Evolutionary conservation across 1,140 invertebrate species (phyloP).

Genomic region (Drosophila biarmipes): DNA sequence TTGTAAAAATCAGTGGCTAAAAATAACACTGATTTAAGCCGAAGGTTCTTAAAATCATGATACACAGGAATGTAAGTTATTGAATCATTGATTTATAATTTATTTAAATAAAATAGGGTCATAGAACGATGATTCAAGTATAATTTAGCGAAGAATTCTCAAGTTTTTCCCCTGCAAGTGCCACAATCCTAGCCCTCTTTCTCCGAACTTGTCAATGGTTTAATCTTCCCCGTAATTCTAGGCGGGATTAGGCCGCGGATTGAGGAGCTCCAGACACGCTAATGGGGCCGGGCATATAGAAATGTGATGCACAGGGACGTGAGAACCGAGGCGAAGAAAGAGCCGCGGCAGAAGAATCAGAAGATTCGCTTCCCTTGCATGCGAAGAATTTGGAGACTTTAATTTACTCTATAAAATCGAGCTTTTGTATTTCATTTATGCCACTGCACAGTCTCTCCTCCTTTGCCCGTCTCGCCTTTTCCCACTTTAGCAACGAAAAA

Average conservation of each 20-base stretch:
- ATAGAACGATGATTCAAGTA: neutral
- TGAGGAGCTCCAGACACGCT: constrained; percentile 39
- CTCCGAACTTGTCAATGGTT: constrained; percentile 8
- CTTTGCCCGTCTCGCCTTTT: constrained; percentile 8
- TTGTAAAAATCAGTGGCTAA: neutral
- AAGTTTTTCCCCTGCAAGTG: constrained; percentile 1
- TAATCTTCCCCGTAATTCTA: constrained; percentile 19
- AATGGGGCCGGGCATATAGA: constrained; percentile 37
- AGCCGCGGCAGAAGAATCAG: neutral
- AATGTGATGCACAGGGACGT: constrained; percentile 57
- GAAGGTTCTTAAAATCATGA: neutral
- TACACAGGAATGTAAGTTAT: too few species aligned
- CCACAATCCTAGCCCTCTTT: neutral
- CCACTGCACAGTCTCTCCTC: constrained; percentile 15
- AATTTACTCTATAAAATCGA: constrained; percentile 51
- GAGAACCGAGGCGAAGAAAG: constrained; percentile 49
- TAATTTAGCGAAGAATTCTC: neutral
- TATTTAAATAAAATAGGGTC: neutral
- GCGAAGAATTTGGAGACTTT: constrained; percentile 41
- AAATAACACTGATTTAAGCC: neutral
- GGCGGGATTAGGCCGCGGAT: constrained; percentile 3
- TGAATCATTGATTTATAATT: too few species aligned
- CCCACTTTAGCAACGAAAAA: constrained; percentile 37
- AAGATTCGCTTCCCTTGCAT: constrained; percentile 28
- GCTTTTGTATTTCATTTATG: constrained; percentile 53